Percentiles rank a stretch among this genome's conserved stretches.
phyloP scores from a whole-genome alignment of 2,888 invertebrate species.

The Noctua pronuba region DNA sequence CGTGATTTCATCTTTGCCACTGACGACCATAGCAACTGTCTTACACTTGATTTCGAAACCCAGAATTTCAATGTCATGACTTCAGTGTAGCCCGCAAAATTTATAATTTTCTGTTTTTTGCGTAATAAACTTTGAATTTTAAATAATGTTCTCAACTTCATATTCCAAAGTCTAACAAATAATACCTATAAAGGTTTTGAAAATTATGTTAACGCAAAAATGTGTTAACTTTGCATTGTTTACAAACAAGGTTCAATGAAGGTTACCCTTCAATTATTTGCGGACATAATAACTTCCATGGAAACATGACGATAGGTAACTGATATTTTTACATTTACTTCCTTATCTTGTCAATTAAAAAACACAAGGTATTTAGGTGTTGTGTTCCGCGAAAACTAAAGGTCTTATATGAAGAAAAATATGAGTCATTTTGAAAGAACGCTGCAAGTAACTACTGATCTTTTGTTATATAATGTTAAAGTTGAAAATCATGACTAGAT shows the following conservation, averaged over 20 bases:
- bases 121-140: not conserved
- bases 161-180: not conserved
- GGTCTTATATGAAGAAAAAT: not conserved
- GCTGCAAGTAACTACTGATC: not conserved
- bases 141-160: not conserved
- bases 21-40: not conserved
- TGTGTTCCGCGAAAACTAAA: constrained; percentile 3
- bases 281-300: not conserved
- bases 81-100: not conserved
- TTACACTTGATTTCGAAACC: not conserved
- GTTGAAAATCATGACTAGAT: not conserved
- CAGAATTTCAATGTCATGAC: not conserved
- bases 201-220: not conserved
- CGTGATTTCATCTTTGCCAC: not conserved
- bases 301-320: not conserved
- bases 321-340: constrained; percentile 26
- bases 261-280: constrained; percentile 1
- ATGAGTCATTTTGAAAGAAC: constrained; percentile 27
- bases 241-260: not conserved
- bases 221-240: not conserved
- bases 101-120: no score
- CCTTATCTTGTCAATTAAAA: not conserved
- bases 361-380: constrained; percentile 21
- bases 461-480: constrained; percentile 8
- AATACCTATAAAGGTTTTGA: not conserved